These are phyloP conservation scores for Dallia pectoralis DNA, from an alignment of 2,797 vertebrate genomes.

Conservation along the genomic window DNA sequence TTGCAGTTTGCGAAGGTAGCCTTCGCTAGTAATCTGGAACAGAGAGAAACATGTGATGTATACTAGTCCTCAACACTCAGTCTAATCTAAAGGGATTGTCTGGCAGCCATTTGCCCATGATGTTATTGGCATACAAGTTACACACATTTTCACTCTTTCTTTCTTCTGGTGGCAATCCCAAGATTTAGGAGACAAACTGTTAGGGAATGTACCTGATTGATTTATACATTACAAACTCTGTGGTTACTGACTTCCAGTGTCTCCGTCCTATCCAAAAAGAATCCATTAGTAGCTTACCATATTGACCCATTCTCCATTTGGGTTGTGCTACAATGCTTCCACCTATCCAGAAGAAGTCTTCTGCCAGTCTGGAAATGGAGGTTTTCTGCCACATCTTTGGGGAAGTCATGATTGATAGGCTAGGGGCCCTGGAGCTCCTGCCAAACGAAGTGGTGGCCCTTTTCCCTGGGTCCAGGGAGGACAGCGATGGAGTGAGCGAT, in stretches of 20 bases:
- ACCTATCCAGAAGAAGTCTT: conserved; percentile 91
- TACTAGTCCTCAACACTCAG: conserved; percentile 56
- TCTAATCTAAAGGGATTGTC: conserved; percentile 78
- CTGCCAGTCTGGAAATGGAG: conserved; percentile 81
- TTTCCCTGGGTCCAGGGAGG: conserved; percentile 28
- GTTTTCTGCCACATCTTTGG: conserved; percentile 77
- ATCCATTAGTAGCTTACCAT: conserved; percentile 76
- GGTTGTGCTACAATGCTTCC: conserved; percentile 84
- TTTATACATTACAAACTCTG: neutral
- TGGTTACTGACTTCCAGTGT: neutral
- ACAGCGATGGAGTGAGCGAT: conserved; percentile 45
- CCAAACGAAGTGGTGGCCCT: conserved; percentile 29
- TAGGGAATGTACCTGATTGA: neutral
- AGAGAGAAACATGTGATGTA: conserved; percentile 62
- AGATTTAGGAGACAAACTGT: conserved; percentile 5
- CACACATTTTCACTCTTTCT: conserved; percentile 14
- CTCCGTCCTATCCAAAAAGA: neutral
- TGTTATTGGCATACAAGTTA: conserved; percentile 21
- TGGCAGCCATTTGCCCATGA: conserved; percentile 72
- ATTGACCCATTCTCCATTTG: conserved; percentile 82
- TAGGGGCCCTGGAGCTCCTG: conserved; percentile 34
- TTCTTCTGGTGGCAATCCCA: neutral
- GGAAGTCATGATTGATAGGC: conserved; percentile 70
- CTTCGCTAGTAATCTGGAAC: conserved; percentile 68
- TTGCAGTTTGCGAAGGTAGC: conserved; percentile 43